Base-by-base conservation (phyloP, 2,797 vertebrate genomes). In the Centropyge bicolor region DNA sequence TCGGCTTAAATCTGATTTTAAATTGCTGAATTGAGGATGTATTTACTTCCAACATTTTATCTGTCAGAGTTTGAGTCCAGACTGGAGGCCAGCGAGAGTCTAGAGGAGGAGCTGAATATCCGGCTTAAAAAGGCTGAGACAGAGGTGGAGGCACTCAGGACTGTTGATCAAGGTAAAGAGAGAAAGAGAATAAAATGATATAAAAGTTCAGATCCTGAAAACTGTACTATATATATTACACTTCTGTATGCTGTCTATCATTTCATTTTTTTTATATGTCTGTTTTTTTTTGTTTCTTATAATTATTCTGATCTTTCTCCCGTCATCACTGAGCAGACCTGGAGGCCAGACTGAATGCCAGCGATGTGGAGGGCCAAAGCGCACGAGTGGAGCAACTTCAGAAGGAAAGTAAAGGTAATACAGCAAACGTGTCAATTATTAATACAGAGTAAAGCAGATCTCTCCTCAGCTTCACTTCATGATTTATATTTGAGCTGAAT, bases 131-230 rank as follows among this genome's bases (percentile, higher is more conserved):
- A 54, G 3, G 6, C 67, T 7, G 56, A 75, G 24, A 41, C 20
- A 31, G 11, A 68, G 2, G 57, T 86, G 48, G 41, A 81, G 20
- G 43, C 35, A 7, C 52, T 76, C 41, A 84, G 56, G 49, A 43
- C 56, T 41, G 74, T 2, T n/a, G 45, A 80, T 76, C 74, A 69
- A 75, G 66, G 83, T 81, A 56, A 54, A 54, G 22, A 73, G 11
- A 20, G 27, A 62, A 55, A 22, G 14, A 55, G 27, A 31, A 4
- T 31, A 31, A 31, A 31, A 31, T 2, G 7, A 40, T 1, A 40
- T 7, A 40, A 40, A 10, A 40, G 38, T 4, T 40, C 27, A 31
- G 27, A 31, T 31, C 27, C 27, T 31, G 27, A 31, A 31, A 31
- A 31, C 27, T 31, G 27, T 31, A 31, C 27, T 31, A 31, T 31